These are phyloP conservation scores for Leiothrix lutea DNA, from an alignment of 2,113 vertebrate species.

Conservation along the genomic window DNA sequence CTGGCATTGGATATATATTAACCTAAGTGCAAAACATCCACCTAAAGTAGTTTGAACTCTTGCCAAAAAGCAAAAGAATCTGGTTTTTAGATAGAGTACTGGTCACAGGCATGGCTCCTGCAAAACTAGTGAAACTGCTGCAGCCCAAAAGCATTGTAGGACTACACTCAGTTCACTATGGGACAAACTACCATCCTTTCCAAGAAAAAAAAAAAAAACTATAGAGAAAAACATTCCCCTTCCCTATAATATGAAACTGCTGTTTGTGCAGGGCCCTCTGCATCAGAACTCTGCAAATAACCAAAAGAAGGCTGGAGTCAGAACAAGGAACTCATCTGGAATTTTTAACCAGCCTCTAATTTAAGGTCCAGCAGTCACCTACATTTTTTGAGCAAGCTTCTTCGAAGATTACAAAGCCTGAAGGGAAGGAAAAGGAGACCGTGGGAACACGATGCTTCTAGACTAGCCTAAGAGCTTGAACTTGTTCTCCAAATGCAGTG, in stretches of 20 bases:
- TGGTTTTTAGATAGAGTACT: neutral
- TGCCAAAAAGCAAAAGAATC: neutral
- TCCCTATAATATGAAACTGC: neutral
- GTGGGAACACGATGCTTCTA: neutral
- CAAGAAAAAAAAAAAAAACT: neutral
- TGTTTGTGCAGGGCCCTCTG: neutral
- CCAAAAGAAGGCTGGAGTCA: neutral
- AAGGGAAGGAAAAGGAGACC: neutral
- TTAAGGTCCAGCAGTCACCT: neutral
- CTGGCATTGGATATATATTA: neutral
- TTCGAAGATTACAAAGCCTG: neutral
- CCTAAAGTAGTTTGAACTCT: neutral
- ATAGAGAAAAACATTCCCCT: neutral
- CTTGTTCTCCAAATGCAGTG: neutral
- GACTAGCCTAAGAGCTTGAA: neutral
- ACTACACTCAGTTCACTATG: neutral
- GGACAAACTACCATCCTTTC: neutral
- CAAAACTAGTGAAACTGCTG: neutral
- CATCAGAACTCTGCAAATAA: neutral
- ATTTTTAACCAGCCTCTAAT: neutral
- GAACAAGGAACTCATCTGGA: neutral
- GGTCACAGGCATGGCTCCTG: neutral
- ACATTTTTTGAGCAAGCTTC: neutral
- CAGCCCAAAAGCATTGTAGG: rapidly evolving
- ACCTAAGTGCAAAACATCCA: neutral